Conservation (phyloP, 2,888 invertebrate species). For the Leptopterna dolabrata region DNA sequence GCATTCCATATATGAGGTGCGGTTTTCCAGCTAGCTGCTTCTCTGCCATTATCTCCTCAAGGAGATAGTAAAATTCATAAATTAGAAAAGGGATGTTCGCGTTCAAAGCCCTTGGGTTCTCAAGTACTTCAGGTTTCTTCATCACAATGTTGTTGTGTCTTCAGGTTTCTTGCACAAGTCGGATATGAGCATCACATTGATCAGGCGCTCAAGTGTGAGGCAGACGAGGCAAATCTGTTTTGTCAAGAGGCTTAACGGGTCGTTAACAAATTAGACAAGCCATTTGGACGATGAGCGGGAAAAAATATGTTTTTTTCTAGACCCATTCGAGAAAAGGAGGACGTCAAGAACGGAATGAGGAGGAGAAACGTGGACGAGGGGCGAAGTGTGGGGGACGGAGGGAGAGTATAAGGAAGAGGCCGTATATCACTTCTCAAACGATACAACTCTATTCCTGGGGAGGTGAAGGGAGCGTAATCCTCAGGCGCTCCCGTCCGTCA, state of each 20-base stretch:
- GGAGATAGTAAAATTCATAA: too few relatives aligned
- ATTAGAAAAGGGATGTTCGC: too few relatives aligned
- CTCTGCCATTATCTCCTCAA: too few relatives aligned
- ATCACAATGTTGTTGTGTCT: too few relatives aligned
- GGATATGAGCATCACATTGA: too few relatives aligned
- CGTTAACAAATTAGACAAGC: slow-evolving; percentile 32
- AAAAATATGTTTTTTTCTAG: background rate
- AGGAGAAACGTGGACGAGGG: background rate
- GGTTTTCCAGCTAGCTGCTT: too few relatives aligned
- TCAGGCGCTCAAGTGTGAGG: background rate
- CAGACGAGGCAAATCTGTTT: background rate
- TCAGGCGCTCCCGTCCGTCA: slow-evolving; percentile 43
- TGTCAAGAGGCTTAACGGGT: background rate
- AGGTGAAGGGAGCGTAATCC: background rate
- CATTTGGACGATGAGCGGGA: slow-evolving; percentile 21
- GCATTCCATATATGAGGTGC: too few relatives aligned
- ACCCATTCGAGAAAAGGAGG: background rate
- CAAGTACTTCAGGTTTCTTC: too few relatives aligned
- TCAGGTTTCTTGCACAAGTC: too few relatives aligned
- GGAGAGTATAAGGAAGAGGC: slow-evolving; percentile 13
- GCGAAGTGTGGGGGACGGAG: background rate
- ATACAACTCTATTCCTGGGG: slow-evolving; percentile 25
- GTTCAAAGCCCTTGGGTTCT: too few relatives aligned
- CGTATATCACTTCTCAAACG: slow-evolving; percentile 19
- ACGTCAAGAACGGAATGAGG: background rate